Conservation (phyloP, 2,113 vertebrate species). For the Platanista minor region DNA sequence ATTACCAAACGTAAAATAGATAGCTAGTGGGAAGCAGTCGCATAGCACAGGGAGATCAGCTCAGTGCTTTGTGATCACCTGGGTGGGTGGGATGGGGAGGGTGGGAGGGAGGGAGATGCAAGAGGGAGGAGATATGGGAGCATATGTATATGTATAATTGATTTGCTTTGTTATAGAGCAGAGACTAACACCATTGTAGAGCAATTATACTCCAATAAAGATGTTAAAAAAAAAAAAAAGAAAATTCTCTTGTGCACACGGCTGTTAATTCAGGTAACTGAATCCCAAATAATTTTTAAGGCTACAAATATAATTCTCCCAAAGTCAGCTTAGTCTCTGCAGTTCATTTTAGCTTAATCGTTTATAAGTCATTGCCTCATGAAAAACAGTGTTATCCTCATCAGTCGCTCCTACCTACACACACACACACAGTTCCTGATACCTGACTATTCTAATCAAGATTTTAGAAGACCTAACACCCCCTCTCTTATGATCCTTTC, state of each 20-base stretch:
- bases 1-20: too few species aligned
- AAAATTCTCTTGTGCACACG: not conserved
- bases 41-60: too few species aligned
- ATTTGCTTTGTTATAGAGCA: too few species aligned
- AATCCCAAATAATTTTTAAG: conserved; percentile 23
- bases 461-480: not conserved
- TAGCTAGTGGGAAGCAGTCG: too few species aligned
- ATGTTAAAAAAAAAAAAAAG: too few species aligned
- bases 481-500: not conserved
- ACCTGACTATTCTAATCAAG: not conserved
- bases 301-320: not conserved
- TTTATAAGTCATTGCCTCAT: not conserved
- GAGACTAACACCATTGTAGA: too few species aligned
- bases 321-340: not conserved
- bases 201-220: too few species aligned
- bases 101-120: too few species aligned
- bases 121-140: too few species aligned
- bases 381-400: not conserved
- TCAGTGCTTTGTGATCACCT: too few species aligned
- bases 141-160: too few species aligned
- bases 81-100: too few species aligned
- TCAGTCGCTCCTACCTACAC: not conserved
- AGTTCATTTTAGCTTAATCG: not conserved
- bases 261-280: not conserved
- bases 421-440: not conserved